phyloP scores from a whole-genome alignment of 2,888 invertebrate genomes.

The Eristalinus aeneus region DNA sequence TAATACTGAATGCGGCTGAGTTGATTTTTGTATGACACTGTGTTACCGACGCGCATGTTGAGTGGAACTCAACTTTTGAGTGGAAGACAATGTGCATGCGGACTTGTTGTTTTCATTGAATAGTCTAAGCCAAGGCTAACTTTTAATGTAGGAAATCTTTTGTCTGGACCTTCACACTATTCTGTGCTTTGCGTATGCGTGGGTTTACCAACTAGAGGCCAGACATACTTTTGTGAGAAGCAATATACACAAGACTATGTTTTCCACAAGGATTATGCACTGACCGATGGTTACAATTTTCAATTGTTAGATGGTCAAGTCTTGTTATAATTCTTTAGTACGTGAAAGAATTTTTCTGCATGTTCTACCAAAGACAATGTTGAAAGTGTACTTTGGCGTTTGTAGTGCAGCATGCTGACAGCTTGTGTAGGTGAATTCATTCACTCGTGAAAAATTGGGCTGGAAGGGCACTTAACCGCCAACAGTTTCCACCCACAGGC shows the following conservation, averaged over 20 bases:
- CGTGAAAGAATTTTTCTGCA: neutral
- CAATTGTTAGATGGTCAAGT: neutral
- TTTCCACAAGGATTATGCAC: neutral
- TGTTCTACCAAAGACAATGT: too few relatives aligned
- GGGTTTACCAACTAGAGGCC: neutral
- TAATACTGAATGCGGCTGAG: slow-evolving; percentile 57
- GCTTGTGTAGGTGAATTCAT: too few relatives aligned
- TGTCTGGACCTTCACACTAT: slow-evolving; percentile 42
- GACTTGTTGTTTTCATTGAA: neutral
- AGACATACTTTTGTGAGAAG: neutral
- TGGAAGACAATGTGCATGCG: slow-evolving; percentile 13
- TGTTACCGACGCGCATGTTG: slow-evolving; percentile 25
- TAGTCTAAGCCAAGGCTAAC: slow-evolving; percentile 3
- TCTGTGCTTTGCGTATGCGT: neutral
- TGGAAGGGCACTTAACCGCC: too few relatives aligned
- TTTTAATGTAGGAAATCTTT: slow-evolving; percentile 23
- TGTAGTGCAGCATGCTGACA: too few relatives aligned
- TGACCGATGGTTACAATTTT: neutral
- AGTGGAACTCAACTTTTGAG: slow-evolving; percentile 41
- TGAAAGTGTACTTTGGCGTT: too few relatives aligned
- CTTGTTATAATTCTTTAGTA: neutral
- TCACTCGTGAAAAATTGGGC: too few relatives aligned
- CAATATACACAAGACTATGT: neutral
- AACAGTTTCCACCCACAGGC: too few relatives aligned
- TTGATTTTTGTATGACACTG: slow-evolving; percentile 41